A percentile compares a stretch with the other conserved stretches of the same genome.
phyloP scores from a whole-genome alignment of 2,797 vertebrate species.

The Clarias fuscus region DNA sequence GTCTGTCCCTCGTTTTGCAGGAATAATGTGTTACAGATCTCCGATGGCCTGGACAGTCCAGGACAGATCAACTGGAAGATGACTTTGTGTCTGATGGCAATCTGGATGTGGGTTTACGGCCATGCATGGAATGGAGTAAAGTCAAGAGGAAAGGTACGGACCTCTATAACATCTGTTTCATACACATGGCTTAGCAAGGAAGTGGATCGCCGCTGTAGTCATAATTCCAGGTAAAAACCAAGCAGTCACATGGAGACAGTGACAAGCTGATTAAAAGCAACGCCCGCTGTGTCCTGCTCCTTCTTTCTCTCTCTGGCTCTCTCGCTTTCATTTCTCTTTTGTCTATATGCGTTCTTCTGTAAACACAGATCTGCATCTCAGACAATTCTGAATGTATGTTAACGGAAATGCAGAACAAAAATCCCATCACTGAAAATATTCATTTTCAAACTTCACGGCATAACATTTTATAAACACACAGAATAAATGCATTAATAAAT shows the following conservation, averaged over 20 bases:
- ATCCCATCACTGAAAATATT: too few species aligned
- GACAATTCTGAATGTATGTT: too few species aligned
- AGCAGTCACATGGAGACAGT: constrained; percentile 22
- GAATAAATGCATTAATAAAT: too few species aligned
- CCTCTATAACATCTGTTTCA: neutral
- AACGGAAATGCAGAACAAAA: too few species aligned
- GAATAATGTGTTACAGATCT: constrained; percentile 92
- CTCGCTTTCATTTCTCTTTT: neutral
- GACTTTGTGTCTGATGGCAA: constrained; percentile 85
- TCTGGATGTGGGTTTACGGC: constrained; percentile 95
- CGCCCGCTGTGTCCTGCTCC: neutral
- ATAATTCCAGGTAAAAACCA: constrained; percentile 25
- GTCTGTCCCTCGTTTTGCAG: constrained; percentile 63
- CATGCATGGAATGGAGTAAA: constrained; percentile 98
- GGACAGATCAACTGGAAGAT: constrained; percentile 91
- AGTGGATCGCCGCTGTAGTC: constrained; percentile 13
- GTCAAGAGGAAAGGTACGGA: constrained; percentile 89
- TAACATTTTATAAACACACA: too few species aligned
- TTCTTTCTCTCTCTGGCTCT: neutral
- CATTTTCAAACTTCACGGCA: too few species aligned
- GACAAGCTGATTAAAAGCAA: constrained; percentile 31
- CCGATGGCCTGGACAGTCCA: constrained; percentile 78
- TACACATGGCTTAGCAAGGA: constrained; percentile 1
- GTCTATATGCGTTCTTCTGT: too few species aligned
- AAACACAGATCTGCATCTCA: too few species aligned